These are phyloP conservation scores for Centropus bengalensis DNA, from an alignment of 2,113 vertebrate species.

Conservation along the genomic window DNA sequence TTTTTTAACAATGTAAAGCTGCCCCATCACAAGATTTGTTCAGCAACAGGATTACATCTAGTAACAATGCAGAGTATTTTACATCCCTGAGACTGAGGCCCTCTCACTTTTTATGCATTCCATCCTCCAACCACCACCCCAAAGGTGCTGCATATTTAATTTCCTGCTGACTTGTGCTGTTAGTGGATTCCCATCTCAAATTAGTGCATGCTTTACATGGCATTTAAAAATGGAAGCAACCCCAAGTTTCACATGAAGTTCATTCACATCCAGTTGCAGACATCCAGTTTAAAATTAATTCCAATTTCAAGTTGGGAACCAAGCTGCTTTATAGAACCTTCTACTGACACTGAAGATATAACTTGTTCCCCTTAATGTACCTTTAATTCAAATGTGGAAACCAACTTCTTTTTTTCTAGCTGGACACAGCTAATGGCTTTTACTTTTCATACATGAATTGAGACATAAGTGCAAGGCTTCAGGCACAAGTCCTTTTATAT, in stretches of 20 bases:
- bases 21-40: not conserved
- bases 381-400: not conserved
- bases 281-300: not conserved
- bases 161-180: not conserved
- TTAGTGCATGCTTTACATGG: not conserved
- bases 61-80: not conserved
- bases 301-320: not conserved
- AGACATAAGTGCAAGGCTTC: not conserved
- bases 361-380: not conserved
- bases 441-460: not conserved
- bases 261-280: not conserved
- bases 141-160: not conserved
- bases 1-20: not conserved
- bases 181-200: not conserved
- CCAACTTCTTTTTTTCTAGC: not conserved
- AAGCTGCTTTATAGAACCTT: not conserved
- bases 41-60: not conserved
- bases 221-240: not conserved
- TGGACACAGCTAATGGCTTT: not conserved
- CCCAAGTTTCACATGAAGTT: not conserved
- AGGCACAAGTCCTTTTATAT: not conserved
- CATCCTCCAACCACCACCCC: not conserved
- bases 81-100: conserved; percentile 17
- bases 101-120: not conserved
- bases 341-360: not conserved